Conservation (phyloP, 2,888 invertebrate species). For the Xestia xanthographa region DNA sequence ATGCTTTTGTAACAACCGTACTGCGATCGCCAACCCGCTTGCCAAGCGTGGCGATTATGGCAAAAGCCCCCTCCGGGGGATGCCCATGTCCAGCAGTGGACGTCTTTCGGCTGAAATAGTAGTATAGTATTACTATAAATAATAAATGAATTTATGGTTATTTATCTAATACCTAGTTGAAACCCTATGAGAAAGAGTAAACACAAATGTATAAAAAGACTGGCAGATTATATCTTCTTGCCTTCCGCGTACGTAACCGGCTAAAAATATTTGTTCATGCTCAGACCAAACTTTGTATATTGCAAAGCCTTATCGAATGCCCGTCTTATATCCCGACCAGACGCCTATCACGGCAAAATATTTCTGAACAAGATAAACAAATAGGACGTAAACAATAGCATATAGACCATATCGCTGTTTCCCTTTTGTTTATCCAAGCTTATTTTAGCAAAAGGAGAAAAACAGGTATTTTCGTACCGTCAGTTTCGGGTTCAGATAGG, state of each 20-base stretch:
- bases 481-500: slow-evolving; percentile 46
- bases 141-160: background rate
- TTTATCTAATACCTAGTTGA: background rate
- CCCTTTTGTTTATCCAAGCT: slow-evolving; percentile 35
- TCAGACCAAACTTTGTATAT: slow-evolving; percentile 43
- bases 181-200: background rate
- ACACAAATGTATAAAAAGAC: slow-evolving; percentile 2
- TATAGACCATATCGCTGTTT: slow-evolving; percentile 42
- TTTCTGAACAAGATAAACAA: slow-evolving; percentile 59
- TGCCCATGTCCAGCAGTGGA: no score
- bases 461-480: slow-evolving; percentile 43
- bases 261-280: slow-evolving; percentile 38
- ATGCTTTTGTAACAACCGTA: no score
- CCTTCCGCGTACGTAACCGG: background rate
- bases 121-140: no score
- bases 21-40: no score
- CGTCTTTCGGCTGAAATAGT: no score
- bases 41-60: no score
- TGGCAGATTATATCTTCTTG: slow-evolving; percentile 34
- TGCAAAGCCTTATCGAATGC: slow-evolving; percentile 40
- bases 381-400: slow-evolving; percentile 52
- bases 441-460: slow-evolving; percentile 36
- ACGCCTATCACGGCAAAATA: slow-evolving; percentile 50
- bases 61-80: no score
- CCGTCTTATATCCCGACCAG: slow-evolving; percentile 38